These are phyloP conservation scores for Enteromius thamalakanensis DNA, from an alignment of 2,797 vertebrate genomes.

Conservation along the genomic window DNA sequence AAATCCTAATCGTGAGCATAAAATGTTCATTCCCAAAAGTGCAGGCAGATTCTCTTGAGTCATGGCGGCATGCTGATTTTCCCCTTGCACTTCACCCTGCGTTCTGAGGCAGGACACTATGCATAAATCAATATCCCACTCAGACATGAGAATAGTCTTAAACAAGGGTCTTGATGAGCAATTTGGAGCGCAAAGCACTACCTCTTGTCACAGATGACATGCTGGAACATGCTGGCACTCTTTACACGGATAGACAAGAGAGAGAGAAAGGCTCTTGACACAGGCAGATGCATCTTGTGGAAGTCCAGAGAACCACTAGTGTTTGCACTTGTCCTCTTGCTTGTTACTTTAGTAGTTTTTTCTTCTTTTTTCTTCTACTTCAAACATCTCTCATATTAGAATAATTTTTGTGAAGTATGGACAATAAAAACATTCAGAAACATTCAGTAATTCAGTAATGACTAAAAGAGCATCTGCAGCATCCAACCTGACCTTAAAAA, in stretches of 20 bases:
- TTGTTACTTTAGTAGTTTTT: not conserved
- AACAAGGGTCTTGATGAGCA: conserved; percentile 31
- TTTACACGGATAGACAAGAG: not conserved
- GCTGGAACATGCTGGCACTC: conserved; percentile 2
- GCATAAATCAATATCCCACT: conserved; percentile 45
- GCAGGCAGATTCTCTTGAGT: not conserved
- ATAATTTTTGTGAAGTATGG: not conserved
- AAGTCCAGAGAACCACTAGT: not conserved
- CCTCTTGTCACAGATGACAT: conserved; percentile 11
- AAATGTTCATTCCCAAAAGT: conserved; percentile 31
- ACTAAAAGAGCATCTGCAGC: not conserved
- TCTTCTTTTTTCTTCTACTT: not conserved
- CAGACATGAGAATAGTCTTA: conserved; percentile 36
- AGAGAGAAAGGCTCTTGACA: conserved; percentile 7
- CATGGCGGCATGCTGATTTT: conserved; percentile 20
- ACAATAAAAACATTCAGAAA: not conserved
- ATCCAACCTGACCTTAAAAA: not conserved
- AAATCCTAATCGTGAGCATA: conserved; percentile 7
- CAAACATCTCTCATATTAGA: not conserved
- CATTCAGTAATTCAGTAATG: not conserved
- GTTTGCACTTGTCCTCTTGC: not conserved
- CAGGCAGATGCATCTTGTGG: not conserved
- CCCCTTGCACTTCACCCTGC: conserved; percentile 14
- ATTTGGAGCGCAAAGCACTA: conserved; percentile 17
- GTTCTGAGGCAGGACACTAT: conserved; percentile 26